A percentile compares a stretch with the other conserved stretches of the same genome.
Conservation (phyloP, 2,888 invertebrate species). For the Meteorus cinctellus region DNA sequence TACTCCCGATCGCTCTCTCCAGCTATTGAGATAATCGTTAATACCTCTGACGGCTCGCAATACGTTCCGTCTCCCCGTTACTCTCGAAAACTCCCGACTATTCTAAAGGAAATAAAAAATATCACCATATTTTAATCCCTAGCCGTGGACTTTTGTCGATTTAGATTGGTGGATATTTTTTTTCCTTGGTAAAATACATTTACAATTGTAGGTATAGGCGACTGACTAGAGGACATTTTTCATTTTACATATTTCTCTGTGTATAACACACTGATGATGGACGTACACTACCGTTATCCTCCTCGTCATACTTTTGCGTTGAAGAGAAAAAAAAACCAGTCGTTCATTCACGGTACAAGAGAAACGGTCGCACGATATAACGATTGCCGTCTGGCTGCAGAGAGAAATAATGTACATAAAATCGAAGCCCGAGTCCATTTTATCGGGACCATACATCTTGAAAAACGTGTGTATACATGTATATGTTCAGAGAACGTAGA, state of each 20-base stretch:
- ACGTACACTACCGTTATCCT: constrained; percentile 13
- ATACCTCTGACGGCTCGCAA: constrained; percentile 13
- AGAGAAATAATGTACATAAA: constrained; percentile 51
- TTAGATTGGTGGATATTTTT: constrained; percentile 1
- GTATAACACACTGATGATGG: not conserved
- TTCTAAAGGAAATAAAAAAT: constrained; percentile 23
- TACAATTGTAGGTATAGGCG: not conserved
- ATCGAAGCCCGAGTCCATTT: constrained; percentile 58
- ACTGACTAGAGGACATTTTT: not conserved
- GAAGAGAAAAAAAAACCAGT: not conserved
- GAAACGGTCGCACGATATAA: constrained; percentile 41
- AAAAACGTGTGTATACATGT: constrained; percentile 22
- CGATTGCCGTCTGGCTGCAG: constrained; percentile 37
- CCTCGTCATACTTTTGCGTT: constrained; percentile 14
- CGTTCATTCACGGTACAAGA: constrained; percentile 21
- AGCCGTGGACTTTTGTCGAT: constrained; percentile 19
- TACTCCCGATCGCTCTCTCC: constrained; percentile 4
- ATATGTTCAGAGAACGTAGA: constrained; percentile 10
- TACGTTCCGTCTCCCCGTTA: constrained; percentile 20
- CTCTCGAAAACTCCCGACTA: constrained; percentile 4
- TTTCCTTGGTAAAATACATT: not conserved
- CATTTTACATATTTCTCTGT: not conserved
- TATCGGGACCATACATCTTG: constrained; percentile 59
- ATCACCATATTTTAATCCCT: constrained; percentile 27
- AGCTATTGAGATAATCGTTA: constrained; percentile 28